Evolutionary conservation across 2,888 invertebrate genomes (phyloP).

Genomic region (Phrixothrix hirtus): DNA sequence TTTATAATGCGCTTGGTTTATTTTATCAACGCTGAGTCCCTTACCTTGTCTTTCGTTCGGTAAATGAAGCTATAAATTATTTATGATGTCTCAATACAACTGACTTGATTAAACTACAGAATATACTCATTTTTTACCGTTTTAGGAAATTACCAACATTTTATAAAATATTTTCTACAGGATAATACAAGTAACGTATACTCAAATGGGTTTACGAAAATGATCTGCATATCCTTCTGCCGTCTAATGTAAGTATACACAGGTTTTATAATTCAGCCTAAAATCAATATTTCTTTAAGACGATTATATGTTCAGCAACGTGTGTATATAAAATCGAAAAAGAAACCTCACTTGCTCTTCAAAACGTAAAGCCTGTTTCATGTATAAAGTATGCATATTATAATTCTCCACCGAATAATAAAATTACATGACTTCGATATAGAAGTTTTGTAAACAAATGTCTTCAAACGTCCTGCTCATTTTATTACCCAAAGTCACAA

Average conservation of each 20-base stretch:
- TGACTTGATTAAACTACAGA: conserved; percentile 20
- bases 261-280: no score
- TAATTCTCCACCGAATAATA: no score
- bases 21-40: conserved; percentile 3
- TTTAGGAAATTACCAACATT: conserved; percentile 22
- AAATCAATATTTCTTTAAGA: no score
- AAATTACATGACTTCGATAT: no score
- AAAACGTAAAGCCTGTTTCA: no score
- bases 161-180: conserved; percentile 11
- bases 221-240: conserved; percentile 7
- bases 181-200: conserved; percentile 8
- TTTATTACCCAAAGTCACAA: neutral
- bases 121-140: conserved; percentile 17
- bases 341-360: neutral
- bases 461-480: neutral
- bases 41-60: conserved; percentile 19
- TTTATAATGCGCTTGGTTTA: conserved; percentile 6
- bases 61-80: conserved; percentile 25
- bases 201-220: conserved; percentile 10
- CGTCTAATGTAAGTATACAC: neutral
- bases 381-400: no score
- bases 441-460: no score
- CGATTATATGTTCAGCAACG: no score
- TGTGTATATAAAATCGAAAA: neutral
- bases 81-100: conserved; percentile 25